Conservation (phyloP, 2,797 vertebrate genomes). For the Acropternis orthonyx region DNA sequence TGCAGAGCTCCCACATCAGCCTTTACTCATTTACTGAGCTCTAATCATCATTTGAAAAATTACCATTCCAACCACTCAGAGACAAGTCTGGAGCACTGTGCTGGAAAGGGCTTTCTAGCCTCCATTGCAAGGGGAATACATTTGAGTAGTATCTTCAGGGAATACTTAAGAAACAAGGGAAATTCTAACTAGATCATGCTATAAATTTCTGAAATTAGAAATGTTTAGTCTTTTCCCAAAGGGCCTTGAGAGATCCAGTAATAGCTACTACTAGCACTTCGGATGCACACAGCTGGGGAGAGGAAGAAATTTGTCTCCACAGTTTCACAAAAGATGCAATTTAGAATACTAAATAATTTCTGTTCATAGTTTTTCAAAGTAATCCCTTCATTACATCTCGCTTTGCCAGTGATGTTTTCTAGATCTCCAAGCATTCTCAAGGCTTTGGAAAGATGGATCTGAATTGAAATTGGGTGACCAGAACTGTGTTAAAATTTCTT, state of each 20-base stretch:
- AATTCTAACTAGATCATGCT: background rate
- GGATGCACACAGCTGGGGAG: accelerated
- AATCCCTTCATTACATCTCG: background rate
- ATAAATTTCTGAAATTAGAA: background rate
- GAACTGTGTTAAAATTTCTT: background rate
- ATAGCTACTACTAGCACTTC: background rate
- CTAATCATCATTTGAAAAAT: background rate
- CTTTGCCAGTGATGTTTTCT: background rate
- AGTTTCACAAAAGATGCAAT: background rate
- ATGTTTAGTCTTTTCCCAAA: background rate
- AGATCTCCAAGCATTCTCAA: background rate
- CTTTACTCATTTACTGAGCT: background rate
- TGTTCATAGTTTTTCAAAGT: background rate
- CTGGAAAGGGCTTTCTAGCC: background rate
- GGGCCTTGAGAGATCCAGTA: background rate
- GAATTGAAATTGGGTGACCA: background rate
- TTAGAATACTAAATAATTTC: background rate
- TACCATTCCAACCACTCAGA: background rate
- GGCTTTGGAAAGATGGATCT: background rate
- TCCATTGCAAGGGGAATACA: background rate
- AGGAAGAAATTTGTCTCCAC: background rate
- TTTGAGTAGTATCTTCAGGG: background rate
- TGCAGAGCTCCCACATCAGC: background rate
- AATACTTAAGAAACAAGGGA: conserved; percentile 1
- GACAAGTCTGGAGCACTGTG: background rate